Evolutionary conservation across 2,113 vertebrate genomes (phyloP), one percentile per base, ranked within the genome.

Genomic region (Plotosus lineatus): DNA sequence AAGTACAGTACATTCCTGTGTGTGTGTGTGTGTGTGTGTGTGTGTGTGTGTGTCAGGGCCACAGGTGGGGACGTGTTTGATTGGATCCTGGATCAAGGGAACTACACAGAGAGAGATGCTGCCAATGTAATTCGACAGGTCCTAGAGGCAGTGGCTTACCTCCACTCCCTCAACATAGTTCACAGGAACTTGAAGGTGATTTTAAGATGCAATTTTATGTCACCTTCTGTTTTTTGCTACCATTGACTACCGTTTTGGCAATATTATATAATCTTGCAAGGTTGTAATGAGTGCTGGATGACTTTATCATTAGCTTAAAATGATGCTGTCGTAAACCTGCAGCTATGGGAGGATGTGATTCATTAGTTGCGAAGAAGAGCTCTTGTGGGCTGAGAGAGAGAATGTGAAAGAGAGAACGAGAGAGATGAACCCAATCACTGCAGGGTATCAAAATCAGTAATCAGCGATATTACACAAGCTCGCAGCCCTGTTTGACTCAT

Each of bases 11-110:
- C 51, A 46, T 69, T 23, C n/a, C 6, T 79, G 42, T 46, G 50
- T 50, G 40, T 42, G 11, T 73, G 44, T 82, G 46, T 82, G 65
- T 61, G 26, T 82, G 7, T 79, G 42, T 46, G 50, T 50, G 40
- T 42, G 11, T 73, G 44, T 82, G 46, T 82, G 65, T 61, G 26
- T 82, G 63, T 74, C 74, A 95, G 95, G 44, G 95, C 95, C 78
- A 95, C 94, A 55, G 94, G 95, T 66, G 94, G 94, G 33, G 95
- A 95, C 72, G 94, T 95, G 21, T 95, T 95, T 44, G 95, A 95
- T 84, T 95, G 95, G 95, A 95, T 95, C 84, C 89, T 95, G 84
- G 94, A 95, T 83, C 94, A 95, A 71, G 95, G 95, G 42, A 95
- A 94, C 89, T 95, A 95, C 91, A 94, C 94, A 8, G 95, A 95